A percentile compares a stretch with the other conserved stretches of the same genome.
These are phyloP conservation scores for Rhinoptilus africanus DNA, from an alignment of 2,113 vertebrate genomes.

Conservation along the genomic window DNA sequence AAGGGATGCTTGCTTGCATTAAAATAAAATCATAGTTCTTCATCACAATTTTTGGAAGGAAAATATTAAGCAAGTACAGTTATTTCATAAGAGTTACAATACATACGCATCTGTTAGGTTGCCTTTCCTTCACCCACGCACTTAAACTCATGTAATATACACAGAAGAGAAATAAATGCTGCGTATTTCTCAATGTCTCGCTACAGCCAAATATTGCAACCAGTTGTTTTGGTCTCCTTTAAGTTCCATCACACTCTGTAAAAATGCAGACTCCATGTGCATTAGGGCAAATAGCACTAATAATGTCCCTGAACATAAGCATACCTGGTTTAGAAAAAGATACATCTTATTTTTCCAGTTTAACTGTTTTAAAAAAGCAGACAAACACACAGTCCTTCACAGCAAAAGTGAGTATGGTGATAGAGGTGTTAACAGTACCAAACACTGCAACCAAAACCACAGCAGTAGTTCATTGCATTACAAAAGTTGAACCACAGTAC, in stretches of 20 bases:
- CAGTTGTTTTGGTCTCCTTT: not conserved
- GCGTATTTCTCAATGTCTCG: accelerated
- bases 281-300: not conserved
- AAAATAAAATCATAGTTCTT: not conserved
- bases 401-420: not conserved
- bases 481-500: not conserved
- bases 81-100: not conserved
- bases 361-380: not conserved
- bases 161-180: not conserved
- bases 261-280: not conserved
- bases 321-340: not conserved
- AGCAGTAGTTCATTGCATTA: not conserved
- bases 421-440: not conserved
- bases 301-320: not conserved
- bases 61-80: not conserved
- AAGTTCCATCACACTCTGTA: not conserved
- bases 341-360: not conserved
- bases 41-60: not conserved
- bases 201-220: not conserved
- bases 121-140: not conserved
- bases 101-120: accelerated
- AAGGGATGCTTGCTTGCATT: not conserved
- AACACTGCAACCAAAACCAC: not conserved
- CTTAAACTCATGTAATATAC: not conserved
- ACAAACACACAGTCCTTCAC: not conserved